These are phyloP conservation scores for Archivesica marissinica DNA, from an alignment of 1,140 invertebrate species.

Conservation along the genomic window DNA sequence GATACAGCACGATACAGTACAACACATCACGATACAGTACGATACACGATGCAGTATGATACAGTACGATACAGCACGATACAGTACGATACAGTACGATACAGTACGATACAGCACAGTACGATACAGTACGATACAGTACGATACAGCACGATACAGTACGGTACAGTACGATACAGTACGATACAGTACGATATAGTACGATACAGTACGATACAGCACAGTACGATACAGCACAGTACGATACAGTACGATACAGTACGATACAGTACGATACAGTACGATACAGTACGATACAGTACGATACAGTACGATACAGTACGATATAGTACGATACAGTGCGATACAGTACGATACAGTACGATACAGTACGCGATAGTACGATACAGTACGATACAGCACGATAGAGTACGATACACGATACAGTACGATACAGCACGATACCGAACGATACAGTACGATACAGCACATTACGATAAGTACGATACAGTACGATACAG, in stretches of 20 bases:
- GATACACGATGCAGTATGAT: not conserved
- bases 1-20: slow-evolving; percentile 10
- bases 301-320: not conserved
- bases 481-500: slow-evolving; percentile 8
- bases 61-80: slow-evolving; percentile 7
- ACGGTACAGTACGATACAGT: slow-evolving; percentile 8
- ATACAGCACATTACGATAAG: slow-evolving; percentile 18
- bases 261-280: not conserved
- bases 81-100: slow-evolving; percentile 33
- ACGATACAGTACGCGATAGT: too few relatives aligned
- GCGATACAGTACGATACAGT: not conserved
- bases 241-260: not conserved
- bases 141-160: too few relatives aligned
- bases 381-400: too few relatives aligned
- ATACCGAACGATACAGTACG: not conserved
- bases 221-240: not conserved
- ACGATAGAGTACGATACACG: too few relatives aligned
- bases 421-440: too few relatives aligned
- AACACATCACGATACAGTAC: slow-evolving; percentile 21
- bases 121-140: too few relatives aligned
- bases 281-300: not conserved
- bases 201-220: not conserved
- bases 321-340: not conserved
- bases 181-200: slow-evolving; percentile 22
- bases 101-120: too few relatives aligned